phyloP scores from a whole-genome alignment of 2,113 vertebrate species.

The Brachypteracias leptosomus region DNA sequence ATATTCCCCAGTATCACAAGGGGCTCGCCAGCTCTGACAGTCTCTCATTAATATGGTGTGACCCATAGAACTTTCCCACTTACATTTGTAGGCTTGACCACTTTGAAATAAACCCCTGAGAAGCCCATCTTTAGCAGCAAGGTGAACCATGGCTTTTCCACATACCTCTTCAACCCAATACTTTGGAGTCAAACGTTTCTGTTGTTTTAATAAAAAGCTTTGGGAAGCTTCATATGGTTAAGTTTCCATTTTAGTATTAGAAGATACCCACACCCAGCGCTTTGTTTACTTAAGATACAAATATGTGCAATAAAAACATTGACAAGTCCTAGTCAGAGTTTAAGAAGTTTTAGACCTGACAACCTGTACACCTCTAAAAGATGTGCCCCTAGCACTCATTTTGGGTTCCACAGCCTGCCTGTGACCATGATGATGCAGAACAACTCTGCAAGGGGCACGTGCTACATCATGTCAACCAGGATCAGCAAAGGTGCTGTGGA shows the following conservation, averaged over 20 bases:
- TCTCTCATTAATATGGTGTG: neutral
- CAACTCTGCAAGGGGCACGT: neutral
- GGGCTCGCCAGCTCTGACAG: neutral
- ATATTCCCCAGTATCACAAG: neutral
- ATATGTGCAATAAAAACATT: neutral
- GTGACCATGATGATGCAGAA: neutral
- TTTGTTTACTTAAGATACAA: conserved; percentile 48
- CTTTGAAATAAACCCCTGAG: neutral
- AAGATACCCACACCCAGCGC: neutral
- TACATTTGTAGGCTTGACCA: neutral
- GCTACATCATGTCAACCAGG: neutral
- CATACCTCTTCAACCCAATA: neutral
- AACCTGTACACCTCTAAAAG: neutral
- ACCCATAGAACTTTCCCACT: neutral
- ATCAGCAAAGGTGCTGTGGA: neutral
- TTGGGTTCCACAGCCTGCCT: neutral
- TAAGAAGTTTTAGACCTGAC: neutral
- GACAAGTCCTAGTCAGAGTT: neutral
- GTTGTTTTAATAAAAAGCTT: neutral
- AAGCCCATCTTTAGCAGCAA: neutral
- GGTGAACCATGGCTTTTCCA: neutral
- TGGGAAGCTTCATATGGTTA: neutral
- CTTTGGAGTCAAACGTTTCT: neutral
- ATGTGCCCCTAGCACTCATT: neutral
- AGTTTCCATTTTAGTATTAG: conserved; percentile 4